A percentile compares a stretch with the other conserved stretches of the same genome.
Evolutionary conservation across 1,140 invertebrate species (phyloP).

Genomic region (Bradysia coprophila): DNA sequence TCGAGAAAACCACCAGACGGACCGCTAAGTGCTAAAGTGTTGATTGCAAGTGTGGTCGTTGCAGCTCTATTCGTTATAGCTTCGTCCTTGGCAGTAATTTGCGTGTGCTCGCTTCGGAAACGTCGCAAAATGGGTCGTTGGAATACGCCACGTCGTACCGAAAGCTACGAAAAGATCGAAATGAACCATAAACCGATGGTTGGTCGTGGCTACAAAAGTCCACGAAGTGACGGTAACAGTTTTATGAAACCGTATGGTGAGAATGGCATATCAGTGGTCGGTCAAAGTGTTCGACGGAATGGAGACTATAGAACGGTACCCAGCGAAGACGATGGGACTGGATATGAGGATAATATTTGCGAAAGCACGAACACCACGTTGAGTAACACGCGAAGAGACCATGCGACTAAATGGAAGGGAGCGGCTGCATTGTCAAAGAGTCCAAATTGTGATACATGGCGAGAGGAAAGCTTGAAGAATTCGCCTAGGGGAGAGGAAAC

Average conservation of each 20-base stretch:
- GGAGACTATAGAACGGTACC: constrained; percentile 51
- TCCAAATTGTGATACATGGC: constrained; percentile 10
- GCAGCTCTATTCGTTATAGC: constrained; percentile 33
- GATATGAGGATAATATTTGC: constrained; percentile 33
- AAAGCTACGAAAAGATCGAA: constrained; percentile 58
- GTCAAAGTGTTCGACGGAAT: constrained; percentile 26
- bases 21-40: constrained; percentile 28
- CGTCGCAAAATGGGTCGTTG: constrained; percentile 20
- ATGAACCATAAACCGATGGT: constrained; percentile 33
- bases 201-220: constrained; percentile 5
- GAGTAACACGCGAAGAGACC: background rate
- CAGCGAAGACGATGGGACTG: constrained; percentile 32
- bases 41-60: constrained; percentile 34
- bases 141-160: constrained; percentile 26
- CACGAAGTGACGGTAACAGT: constrained; percentile 6
- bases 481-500: constrained; percentile 13
- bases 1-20: constrained; percentile 27
- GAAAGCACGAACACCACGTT: constrained; percentile 7
- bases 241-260: constrained; percentile 1
- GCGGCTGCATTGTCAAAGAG: constrained; percentile 16
- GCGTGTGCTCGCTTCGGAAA: constrained; percentile 31
- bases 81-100: constrained; percentile 37
- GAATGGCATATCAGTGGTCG: constrained; percentile 17
- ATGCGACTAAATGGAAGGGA: background rate
- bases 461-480: constrained; percentile 3